These are phyloP conservation scores for Drosophila ananassae DNA, from an alignment of 1,140 invertebrate genomes.

Conservation along the genomic window DNA sequence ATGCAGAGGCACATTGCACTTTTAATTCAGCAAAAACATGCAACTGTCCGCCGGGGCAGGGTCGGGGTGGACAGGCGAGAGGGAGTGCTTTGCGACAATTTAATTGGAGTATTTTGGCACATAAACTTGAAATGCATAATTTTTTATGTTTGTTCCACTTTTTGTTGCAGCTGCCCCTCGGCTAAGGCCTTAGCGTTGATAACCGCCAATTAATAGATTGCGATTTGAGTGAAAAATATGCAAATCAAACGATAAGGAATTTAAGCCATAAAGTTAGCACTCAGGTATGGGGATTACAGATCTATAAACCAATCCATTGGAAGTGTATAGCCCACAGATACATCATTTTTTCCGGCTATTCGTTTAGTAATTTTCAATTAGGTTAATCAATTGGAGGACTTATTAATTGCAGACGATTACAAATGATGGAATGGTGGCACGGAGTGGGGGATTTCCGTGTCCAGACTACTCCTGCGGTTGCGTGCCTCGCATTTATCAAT, in stretches of 20 bases:
- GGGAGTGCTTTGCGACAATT: conserved; percentile 58
- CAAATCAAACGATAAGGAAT: background rate
- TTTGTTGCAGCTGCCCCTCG: conserved; percentile 19
- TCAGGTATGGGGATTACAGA: background rate
- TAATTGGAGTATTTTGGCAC: conserved; percentile 72
- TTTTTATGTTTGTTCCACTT: conserved; percentile 37
- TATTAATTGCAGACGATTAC: conserved; percentile 73
- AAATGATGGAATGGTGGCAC: conserved; percentile 25
- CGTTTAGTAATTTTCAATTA: conserved; percentile 25
- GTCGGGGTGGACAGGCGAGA: background rate
- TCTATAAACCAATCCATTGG: background rate
- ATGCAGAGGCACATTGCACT: conserved; percentile 56
- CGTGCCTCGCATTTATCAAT: conserved; percentile 45
- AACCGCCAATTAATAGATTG: conserved; percentile 37
- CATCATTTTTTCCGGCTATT: background rate
- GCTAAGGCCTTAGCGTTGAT: conserved; percentile 5
- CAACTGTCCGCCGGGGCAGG: conserved; percentile 50
- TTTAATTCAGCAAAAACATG: conserved; percentile 81
- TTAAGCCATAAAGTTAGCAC: conserved; percentile 11
- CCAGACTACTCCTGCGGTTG: conserved; percentile 34
- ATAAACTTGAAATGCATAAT: conserved; percentile 75
- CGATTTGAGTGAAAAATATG: conserved; percentile 12
- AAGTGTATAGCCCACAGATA: background rate
- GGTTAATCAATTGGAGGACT: conserved; percentile 42
- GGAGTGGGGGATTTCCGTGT: conserved; percentile 3